Percentiles rank a stretch among this genome's conserved stretches.
Evolutionary conservation across 2,113 vertebrate genomes (phyloP).

Genomic region (Xiphias gladius): DNA sequence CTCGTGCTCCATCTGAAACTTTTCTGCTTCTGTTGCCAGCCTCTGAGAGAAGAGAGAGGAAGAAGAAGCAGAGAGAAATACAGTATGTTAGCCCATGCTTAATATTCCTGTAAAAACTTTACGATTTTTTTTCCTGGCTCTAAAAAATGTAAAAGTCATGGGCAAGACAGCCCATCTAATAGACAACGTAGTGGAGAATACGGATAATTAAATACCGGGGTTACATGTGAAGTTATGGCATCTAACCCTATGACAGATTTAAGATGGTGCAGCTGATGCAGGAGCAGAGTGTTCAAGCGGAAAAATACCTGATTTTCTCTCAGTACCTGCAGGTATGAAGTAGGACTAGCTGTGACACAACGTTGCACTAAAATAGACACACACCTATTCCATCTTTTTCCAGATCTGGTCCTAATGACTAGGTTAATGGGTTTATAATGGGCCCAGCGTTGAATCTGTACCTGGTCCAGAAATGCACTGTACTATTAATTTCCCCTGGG

Average conservation of each 20-base stretch:
- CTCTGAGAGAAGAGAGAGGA: conserved; percentile 80
- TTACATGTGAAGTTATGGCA: background rate
- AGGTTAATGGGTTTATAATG: conserved; percentile 84
- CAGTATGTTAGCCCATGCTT: conserved; percentile 5
- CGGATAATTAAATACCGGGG: background rate
- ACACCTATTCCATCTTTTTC: conserved; percentile 53
- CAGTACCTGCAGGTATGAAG: conserved; percentile 29
- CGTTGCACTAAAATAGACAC: conserved; percentile 71
- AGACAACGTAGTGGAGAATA: conserved; percentile 1
- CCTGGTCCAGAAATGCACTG: conserved; percentile 77
- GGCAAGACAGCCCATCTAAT: background rate
- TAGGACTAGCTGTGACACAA: conserved; percentile 41
- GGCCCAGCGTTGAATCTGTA: conserved; percentile 76
- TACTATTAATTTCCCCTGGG: conserved; percentile 82
- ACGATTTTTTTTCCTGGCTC: too few species aligned
- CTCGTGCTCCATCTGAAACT: conserved; percentile 87
- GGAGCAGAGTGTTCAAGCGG: conserved; percentile 5
- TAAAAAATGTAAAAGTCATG: background rate
- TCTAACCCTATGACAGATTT: background rate
- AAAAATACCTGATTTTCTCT: conserved; percentile 46
- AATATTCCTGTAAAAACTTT: background rate
- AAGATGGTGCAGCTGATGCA: background rate
- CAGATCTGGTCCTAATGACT: conserved; percentile 80
- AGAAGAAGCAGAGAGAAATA: background rate
- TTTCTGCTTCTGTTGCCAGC: conserved; percentile 89